Conservation (phyloP, 1,140 invertebrate species). For the Lepidurus couesii region DNA sequence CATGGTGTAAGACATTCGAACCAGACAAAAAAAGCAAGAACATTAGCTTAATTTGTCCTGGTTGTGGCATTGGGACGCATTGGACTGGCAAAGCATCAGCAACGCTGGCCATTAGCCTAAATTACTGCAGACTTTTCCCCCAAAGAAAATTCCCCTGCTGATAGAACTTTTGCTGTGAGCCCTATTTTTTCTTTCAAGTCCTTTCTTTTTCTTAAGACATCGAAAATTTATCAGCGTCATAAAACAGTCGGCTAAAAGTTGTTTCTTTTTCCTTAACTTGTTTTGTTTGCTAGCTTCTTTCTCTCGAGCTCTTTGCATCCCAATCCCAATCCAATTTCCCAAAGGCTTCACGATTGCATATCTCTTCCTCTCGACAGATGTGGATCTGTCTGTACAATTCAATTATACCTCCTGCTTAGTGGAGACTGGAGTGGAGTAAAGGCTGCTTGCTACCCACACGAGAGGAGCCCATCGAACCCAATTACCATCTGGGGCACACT, state of each 20-base stretch:
- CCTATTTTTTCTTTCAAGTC: background rate
- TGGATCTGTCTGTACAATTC: slow-evolving; percentile 7
- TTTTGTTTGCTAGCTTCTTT: background rate
- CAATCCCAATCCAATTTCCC: background rate
- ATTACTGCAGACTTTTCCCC: slow-evolving; percentile 2
- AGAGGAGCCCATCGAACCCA: background rate
- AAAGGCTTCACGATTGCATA: background rate
- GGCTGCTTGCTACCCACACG: background rate
- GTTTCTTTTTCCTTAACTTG: slow-evolving; percentile 3
- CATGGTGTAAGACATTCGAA: background rate
- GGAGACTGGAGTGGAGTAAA: background rate
- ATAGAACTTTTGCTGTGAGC: background rate
- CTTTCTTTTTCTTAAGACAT: background rate
- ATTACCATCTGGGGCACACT: background rate
- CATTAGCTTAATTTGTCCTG: background rate
- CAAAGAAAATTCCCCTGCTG: background rate
- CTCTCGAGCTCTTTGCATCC: background rate
- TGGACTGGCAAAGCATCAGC: slow-evolving; percentile 7
- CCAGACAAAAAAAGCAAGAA: background rate
- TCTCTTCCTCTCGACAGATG: slow-evolving; percentile 9
- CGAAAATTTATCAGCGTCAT: slow-evolving; percentile 19
- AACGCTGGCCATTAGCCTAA: slow-evolving; percentile 1
- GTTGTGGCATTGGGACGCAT: slow-evolving; percentile 3
- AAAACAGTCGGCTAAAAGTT: slow-evolving; percentile 19
- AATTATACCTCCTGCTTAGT: slow-evolving; percentile 15